Base-by-base conservation (phyloP, 1,140 invertebrate genomes). In the Leptopilina clavipes region DNA sequence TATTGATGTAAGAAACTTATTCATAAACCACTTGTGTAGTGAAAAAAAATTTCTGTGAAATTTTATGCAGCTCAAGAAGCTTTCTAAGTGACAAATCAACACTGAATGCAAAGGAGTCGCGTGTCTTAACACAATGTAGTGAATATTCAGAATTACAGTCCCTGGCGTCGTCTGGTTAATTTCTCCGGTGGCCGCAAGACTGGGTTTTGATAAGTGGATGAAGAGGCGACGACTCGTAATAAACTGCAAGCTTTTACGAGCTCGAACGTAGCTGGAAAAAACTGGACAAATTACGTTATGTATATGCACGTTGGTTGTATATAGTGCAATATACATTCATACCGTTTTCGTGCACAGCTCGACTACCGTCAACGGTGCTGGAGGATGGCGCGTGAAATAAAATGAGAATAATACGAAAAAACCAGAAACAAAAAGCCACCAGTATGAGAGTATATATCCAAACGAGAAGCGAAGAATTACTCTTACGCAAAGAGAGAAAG, bases 321-420 rank as follows among this genome's bases (percentile, higher is more conserved):
- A 37, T 37, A 14, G 12, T 37, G 25, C 25, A 65, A 37, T 65
- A 31, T 65, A 31, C 25, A 65, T 65, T 65, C 22, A 65, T 31
- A 31, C 11, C 25, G 11, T 31, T 65, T 65, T 31, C 25, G 25
- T 7, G 59, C 12, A n/a, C 7, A 10, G 25, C 19, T 31, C 59
- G 12, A n/a, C 59, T 65, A 12, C 56, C 56, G 19, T 14, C 22
- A 31, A n/a, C 22, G 11, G 14, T 65, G 25, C 3, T 14, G 11
- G 10, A 65, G 59, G 59, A 31, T 65, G 59, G 12, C 12, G 12
- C 59, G 12, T 31, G 56, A 65, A 65, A 65, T 65, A 65, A 65
- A 65, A 65, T n/a, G 56, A 65, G 56, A 65, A 65, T 65, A 65
- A 65, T 65, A 65, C 56, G 56, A 65, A 65, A 65, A 65, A 65